Evolutionary conservation across 2,113 vertebrate genomes (phyloP).

Genomic region (Tapirus terrestris): DNA sequence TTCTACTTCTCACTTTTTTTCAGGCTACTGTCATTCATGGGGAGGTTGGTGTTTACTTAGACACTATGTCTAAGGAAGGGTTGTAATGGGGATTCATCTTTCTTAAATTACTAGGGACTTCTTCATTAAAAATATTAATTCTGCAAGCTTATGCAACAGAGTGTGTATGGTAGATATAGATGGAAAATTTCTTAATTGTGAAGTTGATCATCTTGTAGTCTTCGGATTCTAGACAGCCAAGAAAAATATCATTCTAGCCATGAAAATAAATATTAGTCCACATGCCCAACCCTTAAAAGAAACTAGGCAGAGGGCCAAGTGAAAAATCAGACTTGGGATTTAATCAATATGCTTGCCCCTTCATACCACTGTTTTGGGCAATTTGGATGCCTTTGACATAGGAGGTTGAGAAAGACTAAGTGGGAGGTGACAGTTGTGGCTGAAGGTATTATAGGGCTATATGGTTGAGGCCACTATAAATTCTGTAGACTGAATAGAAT

Average conservation of each 20-base stretch:
- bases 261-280: conserved; percentile 27
- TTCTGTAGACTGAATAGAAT: conserved; percentile 38
- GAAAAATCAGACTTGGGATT: conserved; percentile 34
- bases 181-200: not conserved
- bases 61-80: not conserved
- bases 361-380: not conserved
- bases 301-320: conserved; percentile 45
- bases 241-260: not conserved
- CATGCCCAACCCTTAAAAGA: not conserved
- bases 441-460: not conserved
- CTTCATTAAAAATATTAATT: conserved; percentile 11
- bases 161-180: not conserved
- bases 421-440: not conserved
- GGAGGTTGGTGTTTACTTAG: not conserved
- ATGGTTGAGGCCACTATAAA: not conserved
- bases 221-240: conserved; percentile 17
- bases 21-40: not conserved
- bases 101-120: conserved; percentile 7
- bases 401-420: conserved; percentile 12
- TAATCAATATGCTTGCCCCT: not conserved
- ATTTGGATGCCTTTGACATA: conserved; percentile 29
- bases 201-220: not conserved
- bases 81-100: not conserved
- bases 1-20: not conserved
- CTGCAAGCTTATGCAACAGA: not conserved